Conservation (phyloP, 53 echinoderm and acorn worm genomes). For the Pentamera pediparva region DNA sequence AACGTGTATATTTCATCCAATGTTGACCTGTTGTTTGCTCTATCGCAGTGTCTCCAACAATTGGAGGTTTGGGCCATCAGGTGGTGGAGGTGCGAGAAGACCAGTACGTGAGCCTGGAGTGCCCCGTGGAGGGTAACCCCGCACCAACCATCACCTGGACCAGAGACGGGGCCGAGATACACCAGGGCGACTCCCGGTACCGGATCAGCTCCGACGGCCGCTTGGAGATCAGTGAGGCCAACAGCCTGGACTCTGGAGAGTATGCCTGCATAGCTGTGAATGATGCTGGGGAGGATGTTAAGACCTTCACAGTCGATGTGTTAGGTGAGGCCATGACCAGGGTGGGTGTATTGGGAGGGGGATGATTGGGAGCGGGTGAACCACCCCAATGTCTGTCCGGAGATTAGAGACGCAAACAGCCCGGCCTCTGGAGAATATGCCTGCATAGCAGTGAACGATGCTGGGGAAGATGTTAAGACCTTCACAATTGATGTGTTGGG, state of each 20-base stretch:
- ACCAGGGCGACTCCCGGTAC: constrained; percentile 24
- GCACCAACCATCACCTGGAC: constrained; percentile 64
- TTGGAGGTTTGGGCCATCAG: constrained; percentile 33
- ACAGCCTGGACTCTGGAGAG: constrained; percentile 56
- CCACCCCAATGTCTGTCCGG: no score
- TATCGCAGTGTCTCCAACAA: constrained; percentile 55
- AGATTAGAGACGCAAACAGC: no score
- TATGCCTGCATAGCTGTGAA: constrained; percentile 68
- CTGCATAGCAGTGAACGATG: no score
- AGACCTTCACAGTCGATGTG: constrained; percentile 55
- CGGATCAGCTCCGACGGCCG: constrained; percentile 24
- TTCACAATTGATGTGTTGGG: constrained; percentile 63
- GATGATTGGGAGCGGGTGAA: no score
- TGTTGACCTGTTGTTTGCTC: no score
- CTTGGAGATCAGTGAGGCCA: constrained; percentile 46
- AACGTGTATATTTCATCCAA: no score
- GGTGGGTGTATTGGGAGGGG: no score
- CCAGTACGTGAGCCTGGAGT: constrained; percentile 53
- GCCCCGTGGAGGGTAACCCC: constrained; percentile 70
- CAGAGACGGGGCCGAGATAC: constrained; percentile 43
- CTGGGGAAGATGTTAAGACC: constrained; percentile 54
- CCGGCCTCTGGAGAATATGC: no score
- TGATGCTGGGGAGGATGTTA: constrained; percentile 57
- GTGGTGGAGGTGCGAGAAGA: constrained; percentile 49
- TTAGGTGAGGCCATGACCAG: constrained; percentile 60